Conservation (phyloP, 2,797 vertebrate species). For the Spheniscus humboldti region DNA sequence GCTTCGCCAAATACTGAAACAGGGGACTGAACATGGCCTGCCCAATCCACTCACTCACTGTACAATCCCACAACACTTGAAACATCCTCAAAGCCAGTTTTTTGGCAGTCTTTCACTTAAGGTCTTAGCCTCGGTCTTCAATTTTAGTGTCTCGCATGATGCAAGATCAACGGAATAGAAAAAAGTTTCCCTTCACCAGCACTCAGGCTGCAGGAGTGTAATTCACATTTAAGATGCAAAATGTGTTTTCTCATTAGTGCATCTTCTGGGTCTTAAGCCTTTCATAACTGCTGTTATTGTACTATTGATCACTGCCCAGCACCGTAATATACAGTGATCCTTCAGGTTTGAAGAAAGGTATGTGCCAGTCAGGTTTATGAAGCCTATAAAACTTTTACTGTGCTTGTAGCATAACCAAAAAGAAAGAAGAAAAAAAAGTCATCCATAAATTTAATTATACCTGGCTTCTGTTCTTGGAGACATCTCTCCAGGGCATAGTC, state of each 20-base stretch:
- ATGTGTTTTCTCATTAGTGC: background rate
- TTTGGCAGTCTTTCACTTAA: background rate
- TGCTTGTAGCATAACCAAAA: slow-evolving; percentile 38
- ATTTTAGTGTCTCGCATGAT: background rate
- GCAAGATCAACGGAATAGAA: background rate
- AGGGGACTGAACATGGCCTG: background rate
- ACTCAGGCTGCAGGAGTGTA: background rate
- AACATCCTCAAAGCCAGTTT: background rate
- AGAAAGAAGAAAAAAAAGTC: background rate
- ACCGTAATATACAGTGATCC: background rate
- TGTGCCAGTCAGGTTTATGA: slow-evolving; percentile 48
- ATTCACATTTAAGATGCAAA: background rate
- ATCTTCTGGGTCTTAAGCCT: background rate
- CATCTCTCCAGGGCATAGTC: slow-evolving; percentile 21
- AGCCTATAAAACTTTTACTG: slow-evolving; percentile 36
- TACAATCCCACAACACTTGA: background rate
- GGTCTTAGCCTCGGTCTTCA: background rate
- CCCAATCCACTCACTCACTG: background rate
- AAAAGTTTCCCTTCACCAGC: background rate
- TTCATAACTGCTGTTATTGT: background rate
- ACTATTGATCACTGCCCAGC: background rate
- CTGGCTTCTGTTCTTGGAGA: slow-evolving; percentile 36
- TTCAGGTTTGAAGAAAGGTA: background rate
- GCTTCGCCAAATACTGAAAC: background rate
- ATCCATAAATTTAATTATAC: slow-evolving; percentile 57